phyloP scores from a whole-genome alignment of 2,888 invertebrate genomes.

The Mimas tiliae region DNA sequence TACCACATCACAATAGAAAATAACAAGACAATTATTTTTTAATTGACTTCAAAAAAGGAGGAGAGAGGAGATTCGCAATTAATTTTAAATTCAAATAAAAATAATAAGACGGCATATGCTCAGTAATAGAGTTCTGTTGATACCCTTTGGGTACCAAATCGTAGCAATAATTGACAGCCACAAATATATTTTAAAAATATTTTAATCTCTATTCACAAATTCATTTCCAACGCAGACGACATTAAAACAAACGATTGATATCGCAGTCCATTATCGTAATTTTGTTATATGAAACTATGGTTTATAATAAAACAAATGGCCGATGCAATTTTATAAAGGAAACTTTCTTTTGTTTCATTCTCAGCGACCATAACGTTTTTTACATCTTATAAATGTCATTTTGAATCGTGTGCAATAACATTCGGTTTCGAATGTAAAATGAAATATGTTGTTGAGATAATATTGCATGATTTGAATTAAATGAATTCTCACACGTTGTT shows the following conservation, averaged over 20 bases:
- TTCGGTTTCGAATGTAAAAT: neutral
- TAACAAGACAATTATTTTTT: no score
- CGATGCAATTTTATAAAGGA: slow-evolving; percentile 4
- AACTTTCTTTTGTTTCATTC: slow-evolving; percentile 24
- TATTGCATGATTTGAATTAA: neutral
- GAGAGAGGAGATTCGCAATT: no score
- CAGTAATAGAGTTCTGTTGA: no score
- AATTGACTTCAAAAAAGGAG: no score
- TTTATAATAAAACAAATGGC: slow-evolving; percentile 18
- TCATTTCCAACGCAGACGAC: neutral
- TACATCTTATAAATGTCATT: slow-evolving; percentile 19
- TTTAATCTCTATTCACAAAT: neutral
- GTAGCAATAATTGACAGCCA: no score
- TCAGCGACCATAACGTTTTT: slow-evolving; percentile 11
- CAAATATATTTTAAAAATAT: neutral
- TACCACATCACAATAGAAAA: slow-evolving; percentile 3
- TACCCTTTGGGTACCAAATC: no score
- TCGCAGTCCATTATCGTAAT: slow-evolving; percentile 1
- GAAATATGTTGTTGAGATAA: neutral
- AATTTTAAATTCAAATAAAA: no score
- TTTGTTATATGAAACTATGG: slow-evolving; percentile 15
- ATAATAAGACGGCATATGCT: no score
- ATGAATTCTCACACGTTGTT: no score
- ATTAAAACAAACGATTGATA: slow-evolving; percentile 6
- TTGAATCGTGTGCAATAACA: neutral